Conservation (phyloP, 2,888 invertebrate species). For the Altica lythri region DNA sequence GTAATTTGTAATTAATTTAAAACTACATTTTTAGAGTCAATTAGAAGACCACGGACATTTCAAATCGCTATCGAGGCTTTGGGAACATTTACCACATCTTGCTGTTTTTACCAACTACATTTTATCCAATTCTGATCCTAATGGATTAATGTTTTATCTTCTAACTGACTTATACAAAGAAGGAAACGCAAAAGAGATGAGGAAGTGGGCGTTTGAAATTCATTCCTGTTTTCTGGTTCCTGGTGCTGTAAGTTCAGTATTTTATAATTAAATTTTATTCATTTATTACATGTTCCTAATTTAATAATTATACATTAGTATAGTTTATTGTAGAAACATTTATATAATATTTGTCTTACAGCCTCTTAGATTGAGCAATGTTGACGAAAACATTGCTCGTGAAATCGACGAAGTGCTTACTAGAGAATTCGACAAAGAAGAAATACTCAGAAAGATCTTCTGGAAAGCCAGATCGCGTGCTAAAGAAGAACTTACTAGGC, state of each 20-base stretch:
- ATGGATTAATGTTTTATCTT: constrained; percentile 75
- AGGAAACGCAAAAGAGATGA: constrained; percentile 86
- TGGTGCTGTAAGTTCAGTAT: constrained; percentile 75
- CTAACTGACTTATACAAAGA: constrained; percentile 89
- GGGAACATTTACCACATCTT: constrained; percentile 86
- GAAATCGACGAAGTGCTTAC: constrained; percentile 88
- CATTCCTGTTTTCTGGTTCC: constrained; percentile 95
- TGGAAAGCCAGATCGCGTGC: constrained; percentile 85
- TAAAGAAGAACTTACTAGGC: constrained; percentile 78
- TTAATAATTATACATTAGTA: too few relatives aligned
- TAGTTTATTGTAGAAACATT: too few relatives aligned
- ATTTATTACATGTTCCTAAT: too few relatives aligned
- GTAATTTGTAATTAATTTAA: constrained; percentile 27
- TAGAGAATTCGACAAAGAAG: constrained; percentile 87
- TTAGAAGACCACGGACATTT: constrained; percentile 88
- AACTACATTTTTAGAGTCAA: constrained; percentile 66
- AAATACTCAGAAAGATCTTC: constrained; percentile 85
- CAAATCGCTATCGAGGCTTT: constrained; percentile 78
- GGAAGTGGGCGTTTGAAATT: constrained; percentile 99
- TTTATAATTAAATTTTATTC: too few relatives aligned
- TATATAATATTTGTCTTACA: constrained; percentile 52
- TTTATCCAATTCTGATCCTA: constrained; percentile 77
- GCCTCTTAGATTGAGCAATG: constrained; percentile 78
- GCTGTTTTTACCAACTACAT: constrained; percentile 95
- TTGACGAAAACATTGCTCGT: constrained; percentile 85